A percentile compares a stretch with the other conserved stretches of the same genome.
phyloP scores from a whole-genome alignment of 2,888 invertebrate genomes.

The Tachina fera region DNA sequence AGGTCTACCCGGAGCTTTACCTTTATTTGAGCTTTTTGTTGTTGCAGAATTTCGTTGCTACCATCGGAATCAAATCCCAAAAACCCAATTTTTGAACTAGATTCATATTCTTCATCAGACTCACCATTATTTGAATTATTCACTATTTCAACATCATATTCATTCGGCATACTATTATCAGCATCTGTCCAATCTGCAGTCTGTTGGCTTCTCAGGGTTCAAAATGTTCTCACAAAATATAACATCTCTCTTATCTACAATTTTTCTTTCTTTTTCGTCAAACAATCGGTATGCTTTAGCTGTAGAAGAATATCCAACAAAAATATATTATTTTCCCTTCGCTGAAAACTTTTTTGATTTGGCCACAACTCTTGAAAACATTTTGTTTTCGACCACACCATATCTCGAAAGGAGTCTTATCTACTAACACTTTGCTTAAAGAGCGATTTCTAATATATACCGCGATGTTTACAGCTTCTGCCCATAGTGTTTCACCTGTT shows the following conservation, averaged over 20 bases:
- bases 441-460: slow-evolving; percentile 62
- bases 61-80: no score
- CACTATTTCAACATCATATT: not conserved
- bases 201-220: not conserved
- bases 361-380: slow-evolving; percentile 61
- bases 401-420: slow-evolving; percentile 63
- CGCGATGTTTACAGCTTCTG: slow-evolving; percentile 66
- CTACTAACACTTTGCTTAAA: slow-evolving; percentile 43
- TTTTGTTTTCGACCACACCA: slow-evolving; percentile 57
- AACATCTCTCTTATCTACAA: not conserved
- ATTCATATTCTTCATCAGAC: no score
- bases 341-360: slow-evolving; percentile 56
- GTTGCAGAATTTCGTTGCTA: no score
- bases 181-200: not conserved
- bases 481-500: slow-evolving; percentile 74
- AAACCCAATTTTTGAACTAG: no score
- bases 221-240: not conserved
- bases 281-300: no score
- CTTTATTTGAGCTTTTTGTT: no score
- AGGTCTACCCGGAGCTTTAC: no score
- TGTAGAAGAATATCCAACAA: not conserved
- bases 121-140: no score
- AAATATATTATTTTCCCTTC: slow-evolving; percentile 40
- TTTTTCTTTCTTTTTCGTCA: not conserved
- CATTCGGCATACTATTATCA: not conserved